Evolutionary conservation across 2,888 invertebrate species (phyloP), one percentile per base, ranked within the genome.

Genomic region (Ochropleura leucogaster): DNA sequence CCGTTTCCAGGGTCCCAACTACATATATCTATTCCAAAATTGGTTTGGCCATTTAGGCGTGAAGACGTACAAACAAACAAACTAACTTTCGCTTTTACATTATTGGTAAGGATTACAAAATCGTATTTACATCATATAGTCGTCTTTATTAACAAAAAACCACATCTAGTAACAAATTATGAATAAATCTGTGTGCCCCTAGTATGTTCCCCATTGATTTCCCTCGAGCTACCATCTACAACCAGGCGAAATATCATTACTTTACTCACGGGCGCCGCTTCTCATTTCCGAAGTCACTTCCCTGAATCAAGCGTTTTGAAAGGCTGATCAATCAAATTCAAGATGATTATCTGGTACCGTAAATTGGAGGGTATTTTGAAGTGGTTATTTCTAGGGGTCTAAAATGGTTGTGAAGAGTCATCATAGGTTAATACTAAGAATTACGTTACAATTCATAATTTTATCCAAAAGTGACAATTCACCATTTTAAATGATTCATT

Each of bases 131-230:
- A 30, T 30, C 30, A 30, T 7, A 53, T 4, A 18, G 9, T 18
- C 9, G 0, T 70, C 51, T 67, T 67, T 64, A 82, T 68, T 59
- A 74, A 42, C 40, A 5, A n/a, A 5, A n/a, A 18, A 84, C 71
- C 77, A 69, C 67, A 67, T 82, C 85, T 40, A 77, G 69, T 42
- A 1, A 14, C 20, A 20, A 44, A 40, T 47, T 59, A 73, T 72
- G 49, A 71, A 82, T 65, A 70, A 65, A 59, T 73, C 85, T 20
- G 40, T 71, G 72, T 75, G 18, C 46, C 63, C 68, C 70, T 49
- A 60, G 40, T 80, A 65, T 62, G 65, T 69, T 67, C 79, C 40
- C 66, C 82, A 83, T 65, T 90, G 90, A 90, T 90, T 89, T 89
- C 89, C 88, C 90, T 71, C 42, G 88, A 88, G 88, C 18, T 65